Percentiles rank a stretch among this genome's conserved stretches.
Conservation (phyloP, 2,797 vertebrate species). For the Pantherophis alleghaniensis region DNA sequence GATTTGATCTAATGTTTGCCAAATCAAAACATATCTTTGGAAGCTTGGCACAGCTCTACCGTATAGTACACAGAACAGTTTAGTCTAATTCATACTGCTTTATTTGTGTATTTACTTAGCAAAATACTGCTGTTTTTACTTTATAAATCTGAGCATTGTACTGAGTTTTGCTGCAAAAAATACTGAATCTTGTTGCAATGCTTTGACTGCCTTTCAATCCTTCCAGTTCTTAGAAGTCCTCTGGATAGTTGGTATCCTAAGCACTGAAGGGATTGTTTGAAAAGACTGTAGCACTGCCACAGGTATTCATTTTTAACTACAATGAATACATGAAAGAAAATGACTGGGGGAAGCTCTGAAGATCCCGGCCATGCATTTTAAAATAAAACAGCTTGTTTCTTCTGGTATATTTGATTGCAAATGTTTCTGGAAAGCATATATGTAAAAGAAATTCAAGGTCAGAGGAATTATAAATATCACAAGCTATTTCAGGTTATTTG, state of each 20-base stretch:
- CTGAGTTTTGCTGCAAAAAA: not conserved
- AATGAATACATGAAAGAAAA: not conserved
- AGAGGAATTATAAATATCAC: constrained; percentile 1
- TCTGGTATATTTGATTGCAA: constrained; percentile 17
- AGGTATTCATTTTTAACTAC: constrained; percentile 16
- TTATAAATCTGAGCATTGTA: not conserved
- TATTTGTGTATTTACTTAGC: not conserved
- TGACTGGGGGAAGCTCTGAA: constrained; percentile 11
- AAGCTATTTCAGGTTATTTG: not conserved
- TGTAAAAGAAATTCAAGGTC: constrained; percentile 15
- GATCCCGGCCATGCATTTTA: not conserved
- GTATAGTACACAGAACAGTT: not conserved
- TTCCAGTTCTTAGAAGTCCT: not conserved
- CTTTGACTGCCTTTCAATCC: not conserved
- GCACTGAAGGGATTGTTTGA: not conserved
- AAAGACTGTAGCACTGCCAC: constrained; percentile 1
- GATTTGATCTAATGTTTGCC: not conserved
- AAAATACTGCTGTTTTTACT: not conserved
- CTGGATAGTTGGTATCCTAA: not conserved
- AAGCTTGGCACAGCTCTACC: not conserved
- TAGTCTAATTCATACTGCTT: not conserved
- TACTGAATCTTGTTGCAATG: not conserved
- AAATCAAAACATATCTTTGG: not conserved
- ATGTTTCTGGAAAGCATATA: constrained; percentile 17
- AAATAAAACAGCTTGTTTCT: constrained; percentile 19